Evolutionary conservation across 2,797 vertebrate species (phyloP), one percentile per base, ranked within the genome.

Genomic region (Epinephelus awoara): DNA sequence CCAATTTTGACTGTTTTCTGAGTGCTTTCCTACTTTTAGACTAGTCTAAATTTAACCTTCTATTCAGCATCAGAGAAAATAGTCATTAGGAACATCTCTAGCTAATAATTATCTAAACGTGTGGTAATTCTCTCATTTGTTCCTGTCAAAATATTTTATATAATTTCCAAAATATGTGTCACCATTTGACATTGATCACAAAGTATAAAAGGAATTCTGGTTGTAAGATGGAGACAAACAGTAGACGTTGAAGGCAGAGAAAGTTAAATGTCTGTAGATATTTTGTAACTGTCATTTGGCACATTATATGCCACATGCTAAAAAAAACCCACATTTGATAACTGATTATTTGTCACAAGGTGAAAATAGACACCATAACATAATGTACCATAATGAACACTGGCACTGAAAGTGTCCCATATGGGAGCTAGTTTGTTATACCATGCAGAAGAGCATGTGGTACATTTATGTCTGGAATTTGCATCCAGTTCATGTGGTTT

Each of bases 401-500:
- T 61, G 54, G 58, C 65, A 67, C 47, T 69, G 52, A 71, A 51
- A 67, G 72, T 58, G 21, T 19, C 11, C 29, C 58, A 85, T 66
- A 73, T 67, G 67, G 63, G 77, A 66, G 21, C 27, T 51, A 19
- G 67, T 59, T 38, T 40, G 73, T 66, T 73, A 34, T 19, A 79
- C 56, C 76, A 71, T 67, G 58, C 72, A 84, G 70, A 74, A 69
- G 69, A 85, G 63, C 85, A 85, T 83, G 80, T 79, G 75, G 84
- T 74, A 82, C 73, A 85, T 88, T 86, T 69, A 82, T 68, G 66
- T 87, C 80, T 62, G 66, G 67, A 86, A 88, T 89, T 70, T 89
- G 83, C 78, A 89, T 91, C 62, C 67, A 85, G 85, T 86, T 85
- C 89, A 81, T 85, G 83, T 87, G 83, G 77, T 85, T 85, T 83